Evolutionary conservation across 2,113 vertebrate genomes (phyloP), one percentile per base, ranked within the genome.

Genomic region (Noturus placidus): DNA sequence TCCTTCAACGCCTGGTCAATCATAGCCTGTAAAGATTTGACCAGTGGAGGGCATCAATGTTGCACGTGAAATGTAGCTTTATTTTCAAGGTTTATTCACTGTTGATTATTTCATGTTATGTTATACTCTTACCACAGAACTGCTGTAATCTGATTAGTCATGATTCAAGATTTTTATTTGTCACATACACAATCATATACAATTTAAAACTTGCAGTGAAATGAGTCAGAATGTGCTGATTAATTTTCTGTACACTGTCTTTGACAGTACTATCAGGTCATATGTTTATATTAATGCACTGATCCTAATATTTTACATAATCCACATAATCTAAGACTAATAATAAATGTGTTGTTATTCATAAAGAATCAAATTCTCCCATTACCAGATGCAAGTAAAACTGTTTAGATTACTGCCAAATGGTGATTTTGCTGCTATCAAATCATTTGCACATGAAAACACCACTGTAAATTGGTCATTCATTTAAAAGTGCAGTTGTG

Each of bases 11-110:
- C 92, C 0, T 15, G 13, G 0, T 88, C 86, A 70, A 95, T 42
- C 35, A 86, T 78, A 5, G 86, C 89, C 94, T 95, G 2, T 38
- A 30, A 89, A 80, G 9, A 19, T 54, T 54, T 52, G 0, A 87
- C 30, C n/a, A 76, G 50, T 14, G 30, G 54, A 61, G 35, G 19
- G 30, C 10, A 4, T n/a, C 17, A 83, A 2, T 22, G 8, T 11
- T 38, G 25, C 76, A 52, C 3, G 5, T 50, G 72, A 85, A 78
- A 9, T 7, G 33, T n/a, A n/a, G 15, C 4, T 50, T 17, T 59
- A 7, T 11, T 59, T 33, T 35, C n/a, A 33, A 4, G 14, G 76
- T 80, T 33, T 35, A 4, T 74, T 14, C 6, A 0, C 27, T 14
- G 20, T 5, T 70, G 42, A 33, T 65, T 57, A 38, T 74, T 74